Evolutionary conservation across 2,888 invertebrate species (phyloP).

Genomic region (Leptodirus hochenwartii): DNA sequence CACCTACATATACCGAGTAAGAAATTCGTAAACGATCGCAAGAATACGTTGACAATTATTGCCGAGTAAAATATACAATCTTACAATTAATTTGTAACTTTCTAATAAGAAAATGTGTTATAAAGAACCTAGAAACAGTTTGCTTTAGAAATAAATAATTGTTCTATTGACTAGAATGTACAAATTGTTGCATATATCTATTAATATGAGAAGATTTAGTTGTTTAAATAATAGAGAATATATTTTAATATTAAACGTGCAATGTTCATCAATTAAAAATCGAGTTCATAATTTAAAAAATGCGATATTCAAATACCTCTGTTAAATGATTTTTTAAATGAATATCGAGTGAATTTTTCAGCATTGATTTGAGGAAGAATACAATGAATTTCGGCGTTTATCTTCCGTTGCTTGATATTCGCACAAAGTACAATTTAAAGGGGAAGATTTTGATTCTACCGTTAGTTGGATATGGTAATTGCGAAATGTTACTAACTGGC

Average conservation of each 20-base stretch:
- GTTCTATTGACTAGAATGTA: too few species aligned
- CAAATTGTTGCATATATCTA: too few species aligned
- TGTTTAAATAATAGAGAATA: too few species aligned
- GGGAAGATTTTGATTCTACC: conserved; percentile 39
- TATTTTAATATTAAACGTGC: too few species aligned
- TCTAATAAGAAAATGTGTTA: too few species aligned
- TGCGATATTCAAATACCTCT: too few species aligned
- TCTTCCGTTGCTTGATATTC: conserved; percentile 35
- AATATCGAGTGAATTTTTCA: conserved; percentile 15
- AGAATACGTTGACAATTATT: conserved; percentile 4
- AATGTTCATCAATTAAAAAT: too few species aligned
- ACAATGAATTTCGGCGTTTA: conserved; percentile 34
- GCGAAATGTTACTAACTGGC: conserved; percentile 32
- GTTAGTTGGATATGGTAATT: conserved; percentile 35
- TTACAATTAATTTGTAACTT: not conserved
- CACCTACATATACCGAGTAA: conserved; percentile 27
- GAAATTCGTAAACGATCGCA: conserved; percentile 7
- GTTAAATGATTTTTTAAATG: not conserved
- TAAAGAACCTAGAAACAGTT: too few species aligned
- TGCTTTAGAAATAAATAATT: too few species aligned
- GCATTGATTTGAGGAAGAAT: conserved; percentile 31
- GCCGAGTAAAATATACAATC: conserved; percentile 1
- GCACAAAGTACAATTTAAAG: conserved; percentile 36
- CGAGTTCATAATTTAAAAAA: too few species aligned
- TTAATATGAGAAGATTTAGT: too few species aligned